Evolutionary conservation across 2,888 invertebrate genomes (phyloP).

Genomic region (Euphydryas editha): DNA sequence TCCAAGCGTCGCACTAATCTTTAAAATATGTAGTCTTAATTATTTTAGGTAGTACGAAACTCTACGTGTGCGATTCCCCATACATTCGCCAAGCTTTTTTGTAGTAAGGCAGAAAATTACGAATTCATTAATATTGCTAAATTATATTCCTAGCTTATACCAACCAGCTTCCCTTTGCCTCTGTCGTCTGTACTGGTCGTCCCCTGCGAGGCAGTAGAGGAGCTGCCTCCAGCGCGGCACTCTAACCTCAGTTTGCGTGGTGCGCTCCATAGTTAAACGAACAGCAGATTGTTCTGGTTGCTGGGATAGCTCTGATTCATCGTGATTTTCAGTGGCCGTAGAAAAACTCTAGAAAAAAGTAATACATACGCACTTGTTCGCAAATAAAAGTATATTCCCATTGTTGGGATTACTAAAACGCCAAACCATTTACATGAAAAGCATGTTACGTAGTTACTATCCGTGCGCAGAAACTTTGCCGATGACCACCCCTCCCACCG

Average conservation of each 20-base stretch:
- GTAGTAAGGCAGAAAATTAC: too few relatives aligned
- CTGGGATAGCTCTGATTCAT: slow-evolving; percentile 45
- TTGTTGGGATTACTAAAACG: not conserved
- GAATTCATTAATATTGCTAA: not conserved
- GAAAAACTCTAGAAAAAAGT: slow-evolving; percentile 64
- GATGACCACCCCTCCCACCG: too few relatives aligned
- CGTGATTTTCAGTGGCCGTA: slow-evolving; percentile 56
- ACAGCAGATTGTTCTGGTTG: slow-evolving; percentile 59
- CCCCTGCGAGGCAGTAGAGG: slow-evolving; percentile 91
- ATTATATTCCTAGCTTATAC: slow-evolving; percentile 16
- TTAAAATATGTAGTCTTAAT: too few relatives aligned
- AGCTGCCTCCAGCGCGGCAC: slow-evolving; percentile 91
- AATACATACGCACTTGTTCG: too few relatives aligned
- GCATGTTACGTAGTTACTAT: too few relatives aligned
- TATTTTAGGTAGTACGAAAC: too few relatives aligned
- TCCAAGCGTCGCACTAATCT: too few relatives aligned
- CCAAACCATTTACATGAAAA: too few relatives aligned
- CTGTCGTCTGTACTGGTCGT: slow-evolving; percentile 89
- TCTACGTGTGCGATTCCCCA: too few relatives aligned
- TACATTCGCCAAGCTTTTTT: too few relatives aligned
- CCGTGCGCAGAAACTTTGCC: too few relatives aligned
- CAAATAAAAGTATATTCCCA: not conserved
- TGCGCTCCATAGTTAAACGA: slow-evolving; percentile 89
- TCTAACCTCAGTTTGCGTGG: slow-evolving; percentile 91
- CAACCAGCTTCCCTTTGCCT: slow-evolving; percentile 88